A percentile compares a stretch with the other conserved stretches of the same genome.
phyloP scores from a whole-genome alignment of 2,113 vertebrate species.

The Crotophaga sulcirostris region DNA sequence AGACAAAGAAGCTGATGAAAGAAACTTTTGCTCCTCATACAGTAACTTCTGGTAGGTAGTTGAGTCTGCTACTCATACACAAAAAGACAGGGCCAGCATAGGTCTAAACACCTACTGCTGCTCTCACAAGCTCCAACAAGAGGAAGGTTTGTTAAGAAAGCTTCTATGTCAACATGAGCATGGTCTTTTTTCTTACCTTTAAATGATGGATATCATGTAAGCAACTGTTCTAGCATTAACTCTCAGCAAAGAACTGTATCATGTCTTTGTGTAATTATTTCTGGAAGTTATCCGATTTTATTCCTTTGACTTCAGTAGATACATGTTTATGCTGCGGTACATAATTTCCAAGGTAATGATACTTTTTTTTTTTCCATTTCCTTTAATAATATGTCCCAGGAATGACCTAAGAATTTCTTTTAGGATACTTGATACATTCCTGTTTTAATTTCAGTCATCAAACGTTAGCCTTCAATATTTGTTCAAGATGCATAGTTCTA shows the following conservation, averaged over 20 bases:
- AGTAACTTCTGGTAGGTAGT: not conserved
- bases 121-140: not conserved
- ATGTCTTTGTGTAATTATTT: not conserved
- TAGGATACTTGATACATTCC: not conserved
- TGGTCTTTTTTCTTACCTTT: not conserved
- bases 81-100: not conserved
- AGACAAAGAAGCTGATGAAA: not conserved
- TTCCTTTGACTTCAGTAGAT: not conserved
- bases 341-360: not conserved
- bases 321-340: not conserved
- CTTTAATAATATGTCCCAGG: not conserved
- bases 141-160: not conserved
- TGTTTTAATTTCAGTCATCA: not conserved
- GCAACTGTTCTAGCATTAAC: not conserved
- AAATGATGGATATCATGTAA: not conserved
- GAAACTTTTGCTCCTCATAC: not conserved
- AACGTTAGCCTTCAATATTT: not conserved
- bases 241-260: not conserved
- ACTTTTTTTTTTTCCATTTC: not conserved
- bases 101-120: not conserved
- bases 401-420: not conserved
- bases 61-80: not conserved
- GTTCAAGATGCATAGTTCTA: not conserved
- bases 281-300: not conserved
- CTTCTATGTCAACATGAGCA: not conserved